A percentile compares a stretch with the other conserved stretches of the same genome.
These are phyloP conservation scores for Nematopogon swammerdamellus DNA, from an alignment of 2,888 invertebrate species.

Conservation along the genomic window DNA sequence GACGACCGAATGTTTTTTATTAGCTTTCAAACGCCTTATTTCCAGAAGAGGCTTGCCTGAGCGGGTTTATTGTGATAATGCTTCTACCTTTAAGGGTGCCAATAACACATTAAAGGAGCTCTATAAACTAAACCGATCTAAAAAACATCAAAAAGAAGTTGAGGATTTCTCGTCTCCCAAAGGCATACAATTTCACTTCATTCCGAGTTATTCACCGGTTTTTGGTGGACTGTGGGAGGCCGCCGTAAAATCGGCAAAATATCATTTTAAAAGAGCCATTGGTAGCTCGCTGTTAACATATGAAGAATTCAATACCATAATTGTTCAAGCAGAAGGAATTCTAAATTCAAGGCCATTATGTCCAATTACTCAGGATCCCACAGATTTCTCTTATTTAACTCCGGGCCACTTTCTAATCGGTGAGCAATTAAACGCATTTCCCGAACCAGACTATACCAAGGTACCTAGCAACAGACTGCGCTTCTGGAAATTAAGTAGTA, in stretches of 20 bases:
- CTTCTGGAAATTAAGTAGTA: slow-evolving; percentile 4
- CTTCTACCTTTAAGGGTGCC: slow-evolving; percentile 8
- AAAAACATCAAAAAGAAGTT: neutral
- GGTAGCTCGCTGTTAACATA: slow-evolving; percentile 10
- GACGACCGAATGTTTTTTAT: neutral
- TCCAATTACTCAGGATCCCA: slow-evolving; percentile 14
- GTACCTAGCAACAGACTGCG: slow-evolving; percentile 8
- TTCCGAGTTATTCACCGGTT: slow-evolving; percentile 15
- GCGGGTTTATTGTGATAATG: slow-evolving; percentile 10
- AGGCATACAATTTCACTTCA: slow-evolving; percentile 15
- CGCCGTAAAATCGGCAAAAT: slow-evolving; percentile 14
- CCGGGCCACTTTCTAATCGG: slow-evolving; percentile 22
- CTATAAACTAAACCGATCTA: slow-evolving; percentile 5
- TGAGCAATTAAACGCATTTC: slow-evolving; percentile 5
- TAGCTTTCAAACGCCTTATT: neutral
- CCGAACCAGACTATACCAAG: slow-evolving; percentile 11
- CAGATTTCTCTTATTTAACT: slow-evolving; percentile 14
- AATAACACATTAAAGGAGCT: slow-evolving; percentile 7
- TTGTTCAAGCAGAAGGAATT: slow-evolving; percentile 13
- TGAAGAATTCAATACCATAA: slow-evolving; percentile 15
- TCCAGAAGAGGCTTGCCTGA: slow-evolving; percentile 7
- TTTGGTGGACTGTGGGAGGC: slow-evolving; percentile 19
- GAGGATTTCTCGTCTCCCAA: slow-evolving; percentile 1
- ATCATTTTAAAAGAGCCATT: slow-evolving; percentile 14
- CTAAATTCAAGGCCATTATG: slow-evolving; percentile 15